These are phyloP conservation scores for Agonopterix subpropinquella DNA, from an alignment of 2,888 invertebrate species.

Conservation along the genomic window DNA sequence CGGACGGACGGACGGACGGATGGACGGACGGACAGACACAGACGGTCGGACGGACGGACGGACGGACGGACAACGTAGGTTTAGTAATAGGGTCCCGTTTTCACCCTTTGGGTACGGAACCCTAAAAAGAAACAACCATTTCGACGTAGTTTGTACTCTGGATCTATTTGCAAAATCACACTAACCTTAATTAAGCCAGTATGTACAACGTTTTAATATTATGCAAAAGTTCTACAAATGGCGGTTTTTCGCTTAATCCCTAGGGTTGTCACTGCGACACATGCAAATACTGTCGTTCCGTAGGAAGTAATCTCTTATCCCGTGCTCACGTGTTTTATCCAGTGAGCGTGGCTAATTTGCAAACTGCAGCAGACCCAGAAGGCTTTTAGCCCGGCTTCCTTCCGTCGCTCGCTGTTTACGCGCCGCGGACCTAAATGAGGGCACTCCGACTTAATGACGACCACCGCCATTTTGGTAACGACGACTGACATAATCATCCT, in stretches of 20 bases:
- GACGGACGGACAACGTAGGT: too few relatives aligned
- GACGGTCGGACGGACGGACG: too few relatives aligned
- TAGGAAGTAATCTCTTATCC: conserved; percentile 56
- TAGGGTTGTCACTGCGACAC: conserved; percentile 7
- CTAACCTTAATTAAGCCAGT: too few relatives aligned
- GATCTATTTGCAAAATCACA: too few relatives aligned
- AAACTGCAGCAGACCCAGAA: conserved; percentile 47
- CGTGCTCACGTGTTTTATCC: conserved; percentile 49
- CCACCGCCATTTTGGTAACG: conserved; percentile 56
- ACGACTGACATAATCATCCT: conserved; percentile 25
- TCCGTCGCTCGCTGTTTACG: conserved; percentile 56
- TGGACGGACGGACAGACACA: too few relatives aligned
- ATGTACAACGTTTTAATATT: background rate
- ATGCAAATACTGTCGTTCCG: conserved; percentile 39
- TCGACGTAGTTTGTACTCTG: too few relatives aligned
- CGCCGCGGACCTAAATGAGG: conserved; percentile 57
- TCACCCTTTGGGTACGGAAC: too few relatives aligned
- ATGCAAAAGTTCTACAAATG: conserved; percentile 1
- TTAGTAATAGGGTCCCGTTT: too few relatives aligned
- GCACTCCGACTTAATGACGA: conserved; percentile 64
- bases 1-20: too few relatives aligned
- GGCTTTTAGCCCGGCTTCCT: conserved; percentile 64
- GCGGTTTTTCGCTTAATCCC: conserved; percentile 11
- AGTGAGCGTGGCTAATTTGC: conserved; percentile 62
- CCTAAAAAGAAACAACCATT: too few relatives aligned